Conservation (phyloP, 2,113 vertebrate genomes). For the Chrysemys picta region DNA sequence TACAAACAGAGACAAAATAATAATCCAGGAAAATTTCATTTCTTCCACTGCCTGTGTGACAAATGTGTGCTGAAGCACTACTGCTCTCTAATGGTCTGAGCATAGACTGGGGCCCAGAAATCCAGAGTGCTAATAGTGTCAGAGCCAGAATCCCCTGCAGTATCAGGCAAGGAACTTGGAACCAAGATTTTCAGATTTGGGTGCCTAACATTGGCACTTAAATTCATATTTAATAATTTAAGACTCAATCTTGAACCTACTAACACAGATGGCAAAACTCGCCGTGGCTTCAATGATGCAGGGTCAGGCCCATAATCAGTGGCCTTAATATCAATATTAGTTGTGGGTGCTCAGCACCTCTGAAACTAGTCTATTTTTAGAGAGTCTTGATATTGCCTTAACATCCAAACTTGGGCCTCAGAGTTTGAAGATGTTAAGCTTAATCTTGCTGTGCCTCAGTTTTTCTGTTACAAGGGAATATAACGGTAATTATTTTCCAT, state of each 20-base stretch:
- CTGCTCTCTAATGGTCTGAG: no score
- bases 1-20: no score
- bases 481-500: not conserved
- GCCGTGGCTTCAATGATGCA: not conserved
- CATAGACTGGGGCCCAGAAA: not conserved
- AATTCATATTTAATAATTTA: not conserved
- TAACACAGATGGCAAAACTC: not conserved
- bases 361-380: not conserved
- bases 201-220: not conserved
- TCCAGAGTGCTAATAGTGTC: not conserved
- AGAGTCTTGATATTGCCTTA: not conserved
- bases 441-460: not conserved
- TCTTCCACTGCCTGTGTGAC: no score
- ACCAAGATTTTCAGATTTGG: not conserved
- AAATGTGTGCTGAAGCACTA: no score
- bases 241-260: not conserved
- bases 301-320: not conserved
- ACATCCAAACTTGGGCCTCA: not conserved
- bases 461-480: not conserved
- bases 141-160: not conserved
- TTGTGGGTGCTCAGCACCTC: not conserved
- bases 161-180: not conserved
- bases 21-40: no score
- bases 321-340: not conserved
- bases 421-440: not conserved